phyloP scores from a whole-genome alignment of 1,140 invertebrate genomes.

The Streblospio benedicti region DNA sequence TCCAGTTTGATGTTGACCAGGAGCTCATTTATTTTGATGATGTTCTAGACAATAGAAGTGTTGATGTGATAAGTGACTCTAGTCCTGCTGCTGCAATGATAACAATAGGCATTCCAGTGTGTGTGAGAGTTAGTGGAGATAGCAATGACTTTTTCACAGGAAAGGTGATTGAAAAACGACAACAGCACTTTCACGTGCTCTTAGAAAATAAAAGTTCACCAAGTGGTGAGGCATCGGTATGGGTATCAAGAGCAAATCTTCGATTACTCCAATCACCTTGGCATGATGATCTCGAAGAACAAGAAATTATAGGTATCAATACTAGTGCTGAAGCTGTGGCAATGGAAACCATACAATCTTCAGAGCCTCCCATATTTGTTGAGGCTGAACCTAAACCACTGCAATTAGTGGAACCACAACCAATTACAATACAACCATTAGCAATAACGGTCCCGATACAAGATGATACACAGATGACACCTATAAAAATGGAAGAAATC shows the following conservation, averaged over 20 bases:
- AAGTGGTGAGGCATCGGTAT: constrained; percentile 22
- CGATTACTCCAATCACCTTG: constrained; percentile 85
- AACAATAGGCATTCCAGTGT: constrained; percentile 55
- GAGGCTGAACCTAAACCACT: too few species aligned
- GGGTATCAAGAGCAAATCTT: constrained; percentile 75
- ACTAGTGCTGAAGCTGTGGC: too few species aligned
- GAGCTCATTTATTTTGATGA: constrained; percentile 54
- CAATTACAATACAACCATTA: too few species aligned
- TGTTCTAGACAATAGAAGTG: constrained; percentile 61
- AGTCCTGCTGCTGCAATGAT: constrained; percentile 74
- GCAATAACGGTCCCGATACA: too few species aligned
- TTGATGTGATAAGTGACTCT: constrained; percentile 83
- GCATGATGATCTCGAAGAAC: constrained; percentile 84
- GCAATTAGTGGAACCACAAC: too few species aligned
- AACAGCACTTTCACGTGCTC: constrained; percentile 68
- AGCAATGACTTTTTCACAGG: constrained; percentile 73
- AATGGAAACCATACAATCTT: too few species aligned
- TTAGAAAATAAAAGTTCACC: constrained; percentile 42
- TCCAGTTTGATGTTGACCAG: constrained; percentile 62
- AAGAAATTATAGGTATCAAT: constrained; percentile 25
- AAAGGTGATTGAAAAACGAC: constrained; percentile 61
- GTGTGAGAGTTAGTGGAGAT: constrained; percentile 52
- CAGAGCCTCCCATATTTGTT: too few species aligned
- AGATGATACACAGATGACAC: constrained; percentile 24
- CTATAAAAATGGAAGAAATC: too few species aligned